These are phyloP conservation scores for Phania funesta DNA, from an alignment of 2,888 invertebrate species.

Conservation along the genomic window DNA sequence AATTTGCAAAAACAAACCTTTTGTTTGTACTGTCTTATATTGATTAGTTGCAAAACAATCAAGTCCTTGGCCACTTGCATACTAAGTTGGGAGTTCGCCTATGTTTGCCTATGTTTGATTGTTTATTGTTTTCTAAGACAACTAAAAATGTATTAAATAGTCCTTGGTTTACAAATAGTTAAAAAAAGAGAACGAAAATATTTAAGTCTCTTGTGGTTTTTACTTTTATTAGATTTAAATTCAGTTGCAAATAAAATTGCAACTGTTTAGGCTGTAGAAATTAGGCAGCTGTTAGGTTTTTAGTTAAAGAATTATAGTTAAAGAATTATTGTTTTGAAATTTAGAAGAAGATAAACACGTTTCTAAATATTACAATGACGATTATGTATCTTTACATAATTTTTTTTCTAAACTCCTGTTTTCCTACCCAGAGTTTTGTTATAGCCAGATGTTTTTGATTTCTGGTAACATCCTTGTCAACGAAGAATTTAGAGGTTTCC, in stretches of 20 bases:
- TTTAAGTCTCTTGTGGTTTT: constrained; percentile 46
- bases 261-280: neutral
- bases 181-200: neutral
- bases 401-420: too few species aligned
- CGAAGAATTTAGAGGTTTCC: too few species aligned
- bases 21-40: constrained; percentile 27
- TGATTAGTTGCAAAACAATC: constrained; percentile 53
- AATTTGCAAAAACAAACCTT: constrained; percentile 3
- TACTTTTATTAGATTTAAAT: neutral
- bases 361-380: neutral
- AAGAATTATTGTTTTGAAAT: neutral
- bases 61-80: constrained; percentile 38
- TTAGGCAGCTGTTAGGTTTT: constrained; percentile 10
- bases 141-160: constrained; percentile 52
- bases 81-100: neutral
- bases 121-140: constrained; percentile 5
- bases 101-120: neutral
- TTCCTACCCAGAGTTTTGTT: too few species aligned
- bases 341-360: neutral
- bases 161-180: neutral
- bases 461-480: too few species aligned
- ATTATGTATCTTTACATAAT: too few species aligned
- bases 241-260: constrained; percentile 22
- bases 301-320: neutral
- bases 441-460: too few species aligned